Evolutionary conservation across 2,888 invertebrate genomes (phyloP).

Genomic region (Cenopis cana): DNA sequence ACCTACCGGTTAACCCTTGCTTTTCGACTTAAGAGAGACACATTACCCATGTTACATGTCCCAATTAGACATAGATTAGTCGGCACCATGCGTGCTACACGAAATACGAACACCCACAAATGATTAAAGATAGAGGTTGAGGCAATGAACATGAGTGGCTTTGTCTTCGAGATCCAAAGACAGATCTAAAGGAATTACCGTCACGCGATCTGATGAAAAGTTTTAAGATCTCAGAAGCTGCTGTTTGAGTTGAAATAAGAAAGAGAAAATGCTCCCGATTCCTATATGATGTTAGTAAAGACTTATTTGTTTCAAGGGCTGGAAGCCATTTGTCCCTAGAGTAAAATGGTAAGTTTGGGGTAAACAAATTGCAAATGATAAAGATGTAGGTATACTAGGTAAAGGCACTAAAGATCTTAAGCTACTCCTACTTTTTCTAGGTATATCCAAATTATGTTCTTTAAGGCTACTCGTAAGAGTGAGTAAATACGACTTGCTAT

Average conservation of each 20-base stretch:
- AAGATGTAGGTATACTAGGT: no score
- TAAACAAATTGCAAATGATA: background rate
- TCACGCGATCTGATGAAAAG: constrained; percentile 36
- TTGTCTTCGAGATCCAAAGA: constrained; percentile 41
- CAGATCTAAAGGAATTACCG: constrained; percentile 33
- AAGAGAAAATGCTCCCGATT: background rate
- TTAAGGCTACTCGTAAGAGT: background rate
- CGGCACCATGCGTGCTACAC: constrained; percentile 60
- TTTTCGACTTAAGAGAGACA: constrained; percentile 33
- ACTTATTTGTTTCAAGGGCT: background rate
- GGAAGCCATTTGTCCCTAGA: background rate
- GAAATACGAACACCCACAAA: constrained; percentile 59
- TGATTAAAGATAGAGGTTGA: constrained; percentile 45
- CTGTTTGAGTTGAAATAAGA: constrained; percentile 26
- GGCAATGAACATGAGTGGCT: constrained; percentile 40
- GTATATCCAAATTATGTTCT: no score
- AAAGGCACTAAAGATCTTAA: no score
- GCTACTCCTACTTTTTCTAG: background rate
- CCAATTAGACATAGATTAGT: constrained; percentile 47
- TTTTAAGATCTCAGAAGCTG: constrained; percentile 33
- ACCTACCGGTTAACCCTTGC: constrained; percentile 35
- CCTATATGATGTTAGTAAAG: background rate
- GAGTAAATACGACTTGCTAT: background rate
- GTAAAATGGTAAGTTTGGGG: background rate
- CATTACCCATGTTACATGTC: constrained; percentile 46